Base-by-base conservation (phyloP, 1,140 invertebrate species). In the Aporrectodea caliginosa region DNA sequence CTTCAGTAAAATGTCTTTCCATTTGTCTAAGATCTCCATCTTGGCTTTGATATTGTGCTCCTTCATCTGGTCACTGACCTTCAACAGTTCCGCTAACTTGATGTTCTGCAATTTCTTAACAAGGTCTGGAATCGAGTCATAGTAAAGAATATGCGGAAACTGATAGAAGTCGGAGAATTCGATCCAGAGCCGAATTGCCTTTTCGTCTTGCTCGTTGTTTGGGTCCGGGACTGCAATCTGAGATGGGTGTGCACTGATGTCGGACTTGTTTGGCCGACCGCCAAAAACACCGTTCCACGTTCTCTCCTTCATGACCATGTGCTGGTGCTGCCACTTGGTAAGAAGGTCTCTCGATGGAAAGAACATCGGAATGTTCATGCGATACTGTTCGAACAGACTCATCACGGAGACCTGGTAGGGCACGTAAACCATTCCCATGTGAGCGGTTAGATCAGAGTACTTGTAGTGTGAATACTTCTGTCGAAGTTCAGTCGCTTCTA, bases 381-480 rank as follows among this genome's bases (percentile, higher is more conserved):
- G 73, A 34, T 81, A 81, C 35, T 73, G 73, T 35, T 82, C 81
- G 14, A 73, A 75, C 0, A 82, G 72, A 32, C 35, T 73, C 31
- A 79, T 75, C n/a, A 35, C 68, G 30, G 78, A 78, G 2, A 77
- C 77, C 58, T 81, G 80, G 32, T 82, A 80, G n/a, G 81, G 81
- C 29, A 82, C 75, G 35, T 79, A 27, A 29, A 82, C 75, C 31
- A 82, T 69, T 14, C 76, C 81, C 35, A 33, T 27, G 78, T 82
- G 80, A 29, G 58, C 58, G 27, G 80, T 77, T 16, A 82, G 69
- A 43, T 82, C 73, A 33, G 31, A 33, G 73, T 74, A 74, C 0
- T 31, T 33, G 73, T 74, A 74, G 73, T n/a, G 27, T 0, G 73
- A 31, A 58, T 58, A 58, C 22, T 58, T 58, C 22, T 6, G 6